Conservation (phyloP, 2,888 invertebrate species). For the Hylaea fasciaria region DNA sequence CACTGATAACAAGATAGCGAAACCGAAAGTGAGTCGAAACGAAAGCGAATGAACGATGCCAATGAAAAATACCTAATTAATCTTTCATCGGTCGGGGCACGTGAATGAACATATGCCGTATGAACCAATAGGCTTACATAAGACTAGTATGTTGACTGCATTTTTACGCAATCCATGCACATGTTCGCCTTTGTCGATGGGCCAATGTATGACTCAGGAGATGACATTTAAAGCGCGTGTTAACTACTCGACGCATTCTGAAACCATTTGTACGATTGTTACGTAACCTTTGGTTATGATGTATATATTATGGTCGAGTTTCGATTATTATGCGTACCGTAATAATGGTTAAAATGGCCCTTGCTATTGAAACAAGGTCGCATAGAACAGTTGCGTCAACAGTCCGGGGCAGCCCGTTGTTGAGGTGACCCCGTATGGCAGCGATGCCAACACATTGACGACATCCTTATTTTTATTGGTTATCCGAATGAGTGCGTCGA, state of each 20-base stretch:
- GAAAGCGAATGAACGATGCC: constrained; percentile 58
- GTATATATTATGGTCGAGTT: constrained; percentile 11
- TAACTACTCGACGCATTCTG: neutral
- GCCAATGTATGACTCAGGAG: constrained; percentile 27
- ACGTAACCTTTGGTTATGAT: constrained; percentile 5
- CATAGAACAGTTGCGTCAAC: constrained; percentile 44
- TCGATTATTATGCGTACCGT: constrained; percentile 28
- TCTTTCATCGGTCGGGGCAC: constrained; percentile 45
- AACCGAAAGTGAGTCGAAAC: constrained; percentile 49
- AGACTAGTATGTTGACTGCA: constrained; percentile 31
- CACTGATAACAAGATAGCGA: constrained; percentile 48
- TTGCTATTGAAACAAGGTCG: constrained; percentile 47
- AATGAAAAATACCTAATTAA: constrained; percentile 53
- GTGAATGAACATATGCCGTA: constrained; percentile 30
- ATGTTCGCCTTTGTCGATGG: constrained; percentile 34
- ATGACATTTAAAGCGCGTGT: constrained; percentile 23
- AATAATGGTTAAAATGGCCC: constrained; percentile 41
- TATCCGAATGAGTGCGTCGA: constrained; percentile 78
- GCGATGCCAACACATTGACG: constrained; percentile 82
- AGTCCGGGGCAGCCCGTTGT: constrained; percentile 55
- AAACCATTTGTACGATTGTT: constrained; percentile 6
- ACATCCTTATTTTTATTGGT: constrained; percentile 84
- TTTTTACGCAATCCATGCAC: constrained; percentile 33
- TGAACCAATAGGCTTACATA: constrained; percentile 36
- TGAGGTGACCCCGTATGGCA: constrained; percentile 74